A percentile compares a stretch with the other conserved stretches of the same genome.
Conservation (phyloP, 1,140 invertebrate species). For the Zaprionus ornatus region DNA sequence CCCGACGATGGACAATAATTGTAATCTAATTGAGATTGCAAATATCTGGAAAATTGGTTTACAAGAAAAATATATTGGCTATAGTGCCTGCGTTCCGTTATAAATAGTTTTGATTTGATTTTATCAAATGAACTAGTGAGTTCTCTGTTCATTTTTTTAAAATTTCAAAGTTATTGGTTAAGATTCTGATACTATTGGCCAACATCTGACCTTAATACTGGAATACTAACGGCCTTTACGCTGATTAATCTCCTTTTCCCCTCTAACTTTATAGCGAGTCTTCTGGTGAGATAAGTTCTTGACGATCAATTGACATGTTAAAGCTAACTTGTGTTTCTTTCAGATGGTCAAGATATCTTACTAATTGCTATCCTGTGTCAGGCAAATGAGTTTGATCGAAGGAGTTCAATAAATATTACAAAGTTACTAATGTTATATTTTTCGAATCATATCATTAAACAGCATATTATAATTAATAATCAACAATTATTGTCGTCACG, state of each 20-base stretch:
- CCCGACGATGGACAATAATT: not conserved
- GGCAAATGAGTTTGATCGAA: constrained; percentile 47
- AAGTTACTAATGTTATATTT: not conserved
- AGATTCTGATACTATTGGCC: constrained; percentile 8
- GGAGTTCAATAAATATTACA: not conserved
- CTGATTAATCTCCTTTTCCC: constrained; percentile 59
- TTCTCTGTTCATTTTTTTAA: constrained; percentile 48
- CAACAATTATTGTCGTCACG: too few relatives aligned
- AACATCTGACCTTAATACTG: too few relatives aligned
- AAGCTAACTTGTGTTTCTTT: not conserved
- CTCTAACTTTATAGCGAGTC: constrained; percentile 29
- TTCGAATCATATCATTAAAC: not conserved
- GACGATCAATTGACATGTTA: too few relatives aligned
- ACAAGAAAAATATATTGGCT: not conserved
- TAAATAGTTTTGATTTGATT: constrained; percentile 10
- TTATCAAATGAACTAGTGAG: constrained; percentile 22
- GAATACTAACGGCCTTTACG: constrained; percentile 38
- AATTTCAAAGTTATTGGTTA: constrained; percentile 7
- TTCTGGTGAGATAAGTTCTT: constrained; percentile 23
- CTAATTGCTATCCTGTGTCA: constrained; percentile 54
- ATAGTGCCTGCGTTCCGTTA: not conserved
- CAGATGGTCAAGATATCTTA: constrained; percentile 61
- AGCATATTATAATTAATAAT: not conserved
- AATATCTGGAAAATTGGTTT: constrained; percentile 1
- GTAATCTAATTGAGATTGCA: not conserved